Base-by-base conservation (phyloP, 2,797 vertebrate genomes). In the Fundulus diaphanus region DNA sequence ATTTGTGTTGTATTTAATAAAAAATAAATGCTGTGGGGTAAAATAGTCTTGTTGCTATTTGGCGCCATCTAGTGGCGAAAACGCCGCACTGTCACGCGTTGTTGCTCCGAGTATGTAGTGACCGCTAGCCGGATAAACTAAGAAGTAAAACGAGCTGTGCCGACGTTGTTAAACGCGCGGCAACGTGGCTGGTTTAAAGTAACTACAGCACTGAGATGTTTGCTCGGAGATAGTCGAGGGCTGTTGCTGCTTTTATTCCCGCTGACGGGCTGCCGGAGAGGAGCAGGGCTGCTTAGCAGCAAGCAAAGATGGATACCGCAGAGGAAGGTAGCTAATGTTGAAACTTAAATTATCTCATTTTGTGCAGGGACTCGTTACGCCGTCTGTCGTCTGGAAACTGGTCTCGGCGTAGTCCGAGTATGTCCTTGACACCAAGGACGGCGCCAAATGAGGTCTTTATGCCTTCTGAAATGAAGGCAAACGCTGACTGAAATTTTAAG, bases 301-400 rank as follows among this genome's bases (percentile, higher is more conserved):
- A 88, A 83, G 87, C 71, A 96, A 97, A 97, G 95, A 98, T 98
- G 97, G 97, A 98, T 95, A 96, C 96, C 90, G 94, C 94, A 0
- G 97, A 97, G 79, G 97, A 98, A 97, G 97, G 97, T 98, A 92
- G 86, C 83, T 90, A 77, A 81, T 54, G 57, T 67, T 70, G 5
- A 71, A 81, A 83, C 72, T 68, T 59, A 65, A 22, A 76, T 83
- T 67, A 31, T 59, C 42, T 46, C 27, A 52, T 56, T 80, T 74
- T 71, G 68, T 20, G 18, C 27, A 7, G 31, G 46, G 29, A 46
- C 15, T 0, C 3, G 5, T 44, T 7, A 29, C 46, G 5, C 0
- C n/a, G n/a, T n/a, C 2, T 8, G 3, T 57, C 5, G 27, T 3
- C n/a, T 2, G 33, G 18, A 65, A 22, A 1, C 2, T 1, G 29